These are phyloP conservation scores for Aradus depressus DNA, from an alignment of 2,888 invertebrate species.

Conservation along the genomic window DNA sequence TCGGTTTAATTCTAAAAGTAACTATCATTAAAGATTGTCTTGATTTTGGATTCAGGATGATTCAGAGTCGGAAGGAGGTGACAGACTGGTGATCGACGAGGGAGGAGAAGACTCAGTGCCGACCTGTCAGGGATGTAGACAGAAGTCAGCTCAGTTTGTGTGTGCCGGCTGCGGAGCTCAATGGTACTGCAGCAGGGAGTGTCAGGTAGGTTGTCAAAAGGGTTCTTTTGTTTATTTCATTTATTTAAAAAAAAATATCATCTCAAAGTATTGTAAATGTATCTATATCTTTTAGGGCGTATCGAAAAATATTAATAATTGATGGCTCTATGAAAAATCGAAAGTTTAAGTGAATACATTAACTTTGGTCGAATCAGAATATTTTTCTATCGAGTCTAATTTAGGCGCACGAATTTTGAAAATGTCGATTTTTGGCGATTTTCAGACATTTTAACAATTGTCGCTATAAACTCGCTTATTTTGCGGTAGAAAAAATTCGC, in stretches of 20 bases:
- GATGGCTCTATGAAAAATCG: no score
- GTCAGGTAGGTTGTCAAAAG: constrained; percentile 55
- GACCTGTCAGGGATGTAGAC: constrained; percentile 75
- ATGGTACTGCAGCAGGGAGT: constrained; percentile 89
- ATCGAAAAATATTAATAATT: background rate
- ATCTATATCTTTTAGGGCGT: background rate
- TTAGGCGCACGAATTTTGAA: no score
- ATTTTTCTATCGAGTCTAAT: no score
- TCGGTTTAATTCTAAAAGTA: no score
- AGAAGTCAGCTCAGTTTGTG: constrained; percentile 70
- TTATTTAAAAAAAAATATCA: background rate
- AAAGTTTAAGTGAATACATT: no score
- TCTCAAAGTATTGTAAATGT: background rate
- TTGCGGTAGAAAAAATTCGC: no score
- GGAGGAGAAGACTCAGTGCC: constrained; percentile 36
- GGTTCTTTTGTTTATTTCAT: background rate
- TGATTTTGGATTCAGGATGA: constrained; percentile 38
- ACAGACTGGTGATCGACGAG: constrained; percentile 40
- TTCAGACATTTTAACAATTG: no score
- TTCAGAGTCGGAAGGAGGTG: constrained; percentile 42
- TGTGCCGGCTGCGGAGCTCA: constrained; percentile 85
- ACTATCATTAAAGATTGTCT: no score
- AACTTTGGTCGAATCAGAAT: no score
- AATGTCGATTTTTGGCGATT: no score
- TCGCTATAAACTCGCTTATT: no score